A percentile compares a stretch with the other conserved stretches of the same genome.
Evolutionary conservation across 1,140 invertebrate genomes (phyloP).

Genomic region (Polyergus mexicanus): DNA sequence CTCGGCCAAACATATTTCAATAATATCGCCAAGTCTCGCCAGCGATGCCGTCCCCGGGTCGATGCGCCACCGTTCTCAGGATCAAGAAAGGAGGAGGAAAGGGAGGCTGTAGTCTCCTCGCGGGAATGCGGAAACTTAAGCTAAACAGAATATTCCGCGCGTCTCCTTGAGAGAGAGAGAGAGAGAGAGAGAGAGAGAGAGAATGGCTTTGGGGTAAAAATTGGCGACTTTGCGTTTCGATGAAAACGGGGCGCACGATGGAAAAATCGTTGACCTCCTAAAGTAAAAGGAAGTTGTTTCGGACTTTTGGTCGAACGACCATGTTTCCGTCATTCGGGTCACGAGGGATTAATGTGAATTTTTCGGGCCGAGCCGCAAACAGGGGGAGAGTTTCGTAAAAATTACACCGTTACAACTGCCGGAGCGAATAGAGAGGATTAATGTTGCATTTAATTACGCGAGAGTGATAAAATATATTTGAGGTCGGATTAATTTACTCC

Average conservation of each 20-base stretch:
- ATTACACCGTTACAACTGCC: not conserved
- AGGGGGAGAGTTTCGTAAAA: not conserved
- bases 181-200: conserved; percentile 29
- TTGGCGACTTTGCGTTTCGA: conserved; percentile 31
- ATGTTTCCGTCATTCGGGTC: conserved; percentile 5
- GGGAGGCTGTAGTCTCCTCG: conserved; percentile 19
- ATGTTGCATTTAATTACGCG: not conserved
- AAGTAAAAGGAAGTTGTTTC: conserved; percentile 24
- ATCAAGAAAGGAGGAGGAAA: conserved; percentile 6
- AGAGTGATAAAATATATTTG: not conserved
- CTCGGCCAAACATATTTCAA: not conserved
- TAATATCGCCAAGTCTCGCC: not conserved
- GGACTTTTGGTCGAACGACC: not conserved
- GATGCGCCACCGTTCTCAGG: not conserved
- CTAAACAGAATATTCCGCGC: conserved; percentile 62
- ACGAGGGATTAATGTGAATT: conserved; percentile 25
- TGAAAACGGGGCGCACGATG: not conserved
- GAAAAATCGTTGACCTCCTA: conserved; percentile 32
- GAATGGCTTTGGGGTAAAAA: conserved; percentile 49
- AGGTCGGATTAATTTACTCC: conserved; percentile 18
- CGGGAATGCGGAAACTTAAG: conserved; percentile 48
- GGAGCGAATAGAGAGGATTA: not conserved
- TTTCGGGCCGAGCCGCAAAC: not conserved
- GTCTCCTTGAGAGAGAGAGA: conserved; percentile 8
- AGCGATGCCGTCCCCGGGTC: not conserved